These are phyloP conservation scores for Drosophila falleni DNA, from an alignment of 2,888 invertebrate species.

Conservation along the genomic window DNA sequence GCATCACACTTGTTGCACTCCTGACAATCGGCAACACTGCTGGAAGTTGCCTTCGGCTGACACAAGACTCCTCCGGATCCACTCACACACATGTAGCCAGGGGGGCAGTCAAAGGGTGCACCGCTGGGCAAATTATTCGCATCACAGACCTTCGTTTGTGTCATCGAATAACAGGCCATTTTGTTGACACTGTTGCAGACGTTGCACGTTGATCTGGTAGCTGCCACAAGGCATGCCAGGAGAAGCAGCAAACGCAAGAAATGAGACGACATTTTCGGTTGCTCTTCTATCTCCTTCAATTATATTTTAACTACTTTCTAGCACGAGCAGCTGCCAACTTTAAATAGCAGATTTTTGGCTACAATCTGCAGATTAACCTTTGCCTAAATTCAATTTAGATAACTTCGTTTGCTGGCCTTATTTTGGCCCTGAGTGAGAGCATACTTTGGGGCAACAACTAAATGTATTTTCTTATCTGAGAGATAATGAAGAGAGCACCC, in stretches of 20 bases:
- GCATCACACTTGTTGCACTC: conserved; percentile 74
- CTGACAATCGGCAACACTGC: conserved; percentile 57
- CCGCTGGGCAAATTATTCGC: conserved; percentile 54
- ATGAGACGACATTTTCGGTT: conserved; percentile 24
- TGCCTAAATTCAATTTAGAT: conserved; percentile 58
- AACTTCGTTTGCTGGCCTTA: conserved; percentile 28
- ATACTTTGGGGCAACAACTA: conserved; percentile 9
- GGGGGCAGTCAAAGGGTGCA: conserved; percentile 57
- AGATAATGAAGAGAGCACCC: neutral
- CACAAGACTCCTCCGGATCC: conserved; percentile 64
- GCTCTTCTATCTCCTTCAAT: neutral
- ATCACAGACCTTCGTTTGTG: conserved; percentile 68
- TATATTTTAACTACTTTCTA: conserved; percentile 9
- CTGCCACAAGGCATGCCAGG: conserved; percentile 29
- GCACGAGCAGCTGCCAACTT: conserved; percentile 20
- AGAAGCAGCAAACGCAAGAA: conserved; percentile 16
- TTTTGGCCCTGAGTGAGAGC: neutral
- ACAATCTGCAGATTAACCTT: conserved; percentile 36
- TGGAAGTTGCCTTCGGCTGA: conserved; percentile 30
- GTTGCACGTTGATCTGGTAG: conserved; percentile 65
- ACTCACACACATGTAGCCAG: conserved; percentile 66
- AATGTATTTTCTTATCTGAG: conserved; percentile 1
- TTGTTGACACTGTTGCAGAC: conserved; percentile 62
- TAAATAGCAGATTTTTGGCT: conserved; percentile 58
- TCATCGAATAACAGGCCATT: conserved; percentile 75